Percentiles rank a stretch among this genome's conserved stretches.
phyloP scores from a whole-genome alignment of 2,113 vertebrate genomes.

The Laterallus jamaicensis region DNA sequence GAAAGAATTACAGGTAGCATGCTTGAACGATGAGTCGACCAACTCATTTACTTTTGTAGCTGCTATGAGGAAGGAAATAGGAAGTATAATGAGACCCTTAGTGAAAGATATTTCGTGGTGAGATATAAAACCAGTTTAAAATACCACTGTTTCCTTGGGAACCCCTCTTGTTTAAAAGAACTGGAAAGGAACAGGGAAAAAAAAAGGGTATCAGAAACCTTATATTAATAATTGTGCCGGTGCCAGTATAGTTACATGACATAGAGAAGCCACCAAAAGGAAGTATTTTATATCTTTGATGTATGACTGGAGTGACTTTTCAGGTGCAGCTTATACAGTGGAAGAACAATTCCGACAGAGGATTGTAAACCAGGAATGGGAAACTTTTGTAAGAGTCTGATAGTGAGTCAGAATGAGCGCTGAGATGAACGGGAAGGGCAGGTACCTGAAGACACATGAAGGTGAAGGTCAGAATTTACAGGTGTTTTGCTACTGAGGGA shows the following conservation, averaged over 20 bases:
- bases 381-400: background rate
- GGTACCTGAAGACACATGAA: background rate
- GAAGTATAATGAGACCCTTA: constrained; percentile 17
- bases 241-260: background rate
- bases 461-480: background rate
- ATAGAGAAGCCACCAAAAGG: background rate
- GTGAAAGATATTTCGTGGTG: background rate
- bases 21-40: background rate
- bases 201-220: background rate
- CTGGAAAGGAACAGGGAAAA: background rate
- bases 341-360: background rate
- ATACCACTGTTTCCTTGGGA: constrained; percentile 16
- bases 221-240: background rate
- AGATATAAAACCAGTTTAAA: constrained; percentile 12
- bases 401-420: background rate
- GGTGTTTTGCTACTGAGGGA: background rate
- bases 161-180: background rate
- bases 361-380: background rate
- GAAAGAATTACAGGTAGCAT: background rate
- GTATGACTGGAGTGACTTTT: background rate
- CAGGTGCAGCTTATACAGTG: background rate
- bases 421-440: background rate
- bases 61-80: constrained; percentile 40
- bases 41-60: constrained; percentile 7
- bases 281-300: background rate